Evolutionary conservation across 2,797 vertebrate species (phyloP).

Genomic region (Catamblyrhynchus diadema): DNA sequence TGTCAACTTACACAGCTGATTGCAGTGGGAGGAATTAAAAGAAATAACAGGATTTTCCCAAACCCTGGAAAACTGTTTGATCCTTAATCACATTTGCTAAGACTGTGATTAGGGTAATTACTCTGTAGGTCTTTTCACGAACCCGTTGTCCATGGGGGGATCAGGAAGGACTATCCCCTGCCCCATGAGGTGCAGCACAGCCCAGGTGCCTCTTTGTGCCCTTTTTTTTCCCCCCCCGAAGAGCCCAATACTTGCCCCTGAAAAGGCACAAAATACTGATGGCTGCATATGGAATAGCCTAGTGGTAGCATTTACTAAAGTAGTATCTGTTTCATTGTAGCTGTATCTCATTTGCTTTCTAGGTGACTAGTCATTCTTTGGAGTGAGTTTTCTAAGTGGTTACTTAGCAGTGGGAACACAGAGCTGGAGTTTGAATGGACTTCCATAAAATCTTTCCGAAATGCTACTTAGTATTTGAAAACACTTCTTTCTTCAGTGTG

Average conservation of each 20-base stretch:
- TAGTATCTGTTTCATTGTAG: not conserved
- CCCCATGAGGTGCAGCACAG: not conserved
- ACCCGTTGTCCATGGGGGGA: not conserved
- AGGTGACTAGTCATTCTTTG: not conserved
- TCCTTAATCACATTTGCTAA: conserved; percentile 27
- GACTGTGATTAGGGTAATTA: conserved; percentile 26
- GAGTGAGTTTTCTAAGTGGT: not conserved
- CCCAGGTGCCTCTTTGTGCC: not conserved
- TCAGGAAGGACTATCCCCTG: not conserved
- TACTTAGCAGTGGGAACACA: not conserved
- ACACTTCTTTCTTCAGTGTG: not conserved
- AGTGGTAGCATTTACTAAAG: not conserved
- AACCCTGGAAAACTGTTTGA: conserved; percentile 3
- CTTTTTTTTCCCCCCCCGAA: accelerated
- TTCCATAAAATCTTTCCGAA: not conserved
- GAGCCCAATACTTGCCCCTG: not conserved
- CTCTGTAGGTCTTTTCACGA: not conserved
- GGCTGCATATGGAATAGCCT: not conserved
- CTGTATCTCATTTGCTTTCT: not conserved
- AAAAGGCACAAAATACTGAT: not conserved
- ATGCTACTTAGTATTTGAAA: not conserved
- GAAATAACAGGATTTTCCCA: conserved; percentile 30
- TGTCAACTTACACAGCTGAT: not conserved
- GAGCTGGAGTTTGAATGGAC: not conserved
- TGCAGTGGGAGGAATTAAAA: not conserved